phyloP scores from a whole-genome alignment of 2,797 vertebrate species.

The Sebastes hopkinsi region DNA sequence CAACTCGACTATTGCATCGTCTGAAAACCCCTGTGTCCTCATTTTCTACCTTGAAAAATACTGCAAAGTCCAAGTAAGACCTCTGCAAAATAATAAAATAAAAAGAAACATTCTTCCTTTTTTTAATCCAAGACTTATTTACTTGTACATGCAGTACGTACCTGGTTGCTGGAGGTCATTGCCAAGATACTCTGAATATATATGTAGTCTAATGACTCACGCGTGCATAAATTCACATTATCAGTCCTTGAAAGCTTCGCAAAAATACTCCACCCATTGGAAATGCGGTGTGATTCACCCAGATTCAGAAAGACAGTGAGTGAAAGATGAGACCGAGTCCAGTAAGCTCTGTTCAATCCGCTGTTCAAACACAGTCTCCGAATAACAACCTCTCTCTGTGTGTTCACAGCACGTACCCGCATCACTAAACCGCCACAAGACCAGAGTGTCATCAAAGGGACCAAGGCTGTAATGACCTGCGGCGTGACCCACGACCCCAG shows the following conservation, averaged over 20 bases:
- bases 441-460: conserved; percentile 98
- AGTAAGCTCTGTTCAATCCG: conserved; percentile 25
- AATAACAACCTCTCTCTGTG: conserved; percentile 39
- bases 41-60: background rate
- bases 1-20: too few species aligned
- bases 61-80: background rate
- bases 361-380: conserved; percentile 37
- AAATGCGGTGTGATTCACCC: conserved; percentile 33
- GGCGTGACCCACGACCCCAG: conserved; percentile 94
- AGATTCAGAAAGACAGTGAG: conserved; percentile 24
- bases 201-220: conserved; percentile 16
- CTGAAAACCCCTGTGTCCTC: background rate
- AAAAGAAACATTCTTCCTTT: background rate
- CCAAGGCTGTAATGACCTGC: conserved; percentile 93
- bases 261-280: conserved; percentile 16
- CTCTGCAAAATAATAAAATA: background rate
- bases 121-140: conserved; percentile 20
- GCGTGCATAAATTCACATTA: conserved; percentile 26
- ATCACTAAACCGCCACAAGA: conserved; percentile 92
- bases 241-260: conserved; percentile 20
- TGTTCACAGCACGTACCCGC: conserved; percentile 89
- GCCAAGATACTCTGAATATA: conserved; percentile 14
- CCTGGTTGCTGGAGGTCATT: conserved; percentile 23
- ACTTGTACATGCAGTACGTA: background rate
- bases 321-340: conserved; percentile 44